These are phyloP conservation scores for Phthorimaea operculella DNA, from an alignment of 1,140 invertebrate genomes.

Conservation along the genomic window DNA sequence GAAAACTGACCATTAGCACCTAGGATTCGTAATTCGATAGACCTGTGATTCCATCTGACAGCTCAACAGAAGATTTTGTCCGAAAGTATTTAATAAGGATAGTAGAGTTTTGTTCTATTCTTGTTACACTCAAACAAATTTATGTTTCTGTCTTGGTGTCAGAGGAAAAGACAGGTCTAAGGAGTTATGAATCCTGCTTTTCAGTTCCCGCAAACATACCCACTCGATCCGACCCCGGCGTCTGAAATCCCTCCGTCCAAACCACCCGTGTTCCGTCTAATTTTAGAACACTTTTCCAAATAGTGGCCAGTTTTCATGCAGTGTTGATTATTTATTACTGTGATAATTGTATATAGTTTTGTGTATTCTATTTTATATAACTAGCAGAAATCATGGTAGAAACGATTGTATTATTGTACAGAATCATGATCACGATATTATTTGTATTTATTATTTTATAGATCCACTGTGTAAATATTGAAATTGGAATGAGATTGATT, in stretches of 20 bases:
- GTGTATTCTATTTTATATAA: slow-evolving; percentile 39
- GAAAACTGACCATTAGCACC: slow-evolving; percentile 5
- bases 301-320: neutral
- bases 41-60: too few species aligned
- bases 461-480: neutral
- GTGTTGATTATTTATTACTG: slow-evolving; percentile 12
- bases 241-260: neutral
- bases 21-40: neutral
- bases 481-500: neutral
- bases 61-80: too few species aligned
- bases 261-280: neutral
- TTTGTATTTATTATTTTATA: slow-evolving; percentile 35
- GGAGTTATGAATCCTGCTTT: too few species aligned
- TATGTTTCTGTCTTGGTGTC: too few species aligned
- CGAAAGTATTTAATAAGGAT: too few species aligned
- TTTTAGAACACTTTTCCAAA: neutral
- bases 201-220: too few species aligned
- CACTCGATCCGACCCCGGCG: neutral
- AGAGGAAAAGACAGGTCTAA: too few species aligned
- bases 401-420: slow-evolving; percentile 26
- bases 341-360: slow-evolving; percentile 52
- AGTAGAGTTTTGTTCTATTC: too few species aligned
- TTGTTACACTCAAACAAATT: too few species aligned
- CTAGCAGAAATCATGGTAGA: slow-evolving; percentile 39
- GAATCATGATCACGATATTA: slow-evolving; percentile 17